Conservation (phyloP, 2,113 vertebrate species). For the Labeo catla region DNA sequence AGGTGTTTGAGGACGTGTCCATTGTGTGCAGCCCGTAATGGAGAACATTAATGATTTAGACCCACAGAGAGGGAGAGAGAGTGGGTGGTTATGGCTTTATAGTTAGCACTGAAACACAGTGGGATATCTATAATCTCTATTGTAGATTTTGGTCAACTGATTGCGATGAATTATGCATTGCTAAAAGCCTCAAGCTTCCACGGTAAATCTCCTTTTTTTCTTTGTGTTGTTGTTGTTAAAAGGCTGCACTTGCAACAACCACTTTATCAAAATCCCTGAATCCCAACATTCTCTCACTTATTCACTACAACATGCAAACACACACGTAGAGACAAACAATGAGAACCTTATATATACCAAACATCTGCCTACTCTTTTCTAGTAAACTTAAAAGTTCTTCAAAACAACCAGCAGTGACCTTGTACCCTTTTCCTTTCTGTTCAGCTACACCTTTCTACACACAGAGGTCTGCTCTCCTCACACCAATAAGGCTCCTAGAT, state of each 20-base stretch:
- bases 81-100: slow-evolving; percentile 53
- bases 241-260: slow-evolving; percentile 39
- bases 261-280: slow-evolving; percentile 30
- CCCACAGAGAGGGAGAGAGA: slow-evolving; percentile 38
- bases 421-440: not conserved
- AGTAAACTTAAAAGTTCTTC: slow-evolving; percentile 3
- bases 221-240: slow-evolving; percentile 54
- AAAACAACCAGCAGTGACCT: not conserved
- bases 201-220: slow-evolving; percentile 34
- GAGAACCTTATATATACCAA: not conserved
- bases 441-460: not conserved
- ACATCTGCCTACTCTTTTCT: not conserved
- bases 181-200: slow-evolving; percentile 56
- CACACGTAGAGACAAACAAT: not conserved
- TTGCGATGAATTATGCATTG: slow-evolving; percentile 60
- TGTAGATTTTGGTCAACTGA: slow-evolving; percentile 62
- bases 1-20: slow-evolving; percentile 60
- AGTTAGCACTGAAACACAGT: slow-evolving; percentile 50
- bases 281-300: slow-evolving; percentile 5
- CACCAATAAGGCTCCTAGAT: not conserved
- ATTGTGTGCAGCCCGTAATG: slow-evolving; percentile 51
- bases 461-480: not conserved
- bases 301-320: not conserved
- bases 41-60: slow-evolving; percentile 58
- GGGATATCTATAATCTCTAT: slow-evolving; percentile 54